A percentile compares a stretch with the other conserved stretches of the same genome.
These are phyloP conservation scores for Synanthedon formicaeformis DNA, from an alignment of 2,888 invertebrate genomes.

Conservation along the genomic window DNA sequence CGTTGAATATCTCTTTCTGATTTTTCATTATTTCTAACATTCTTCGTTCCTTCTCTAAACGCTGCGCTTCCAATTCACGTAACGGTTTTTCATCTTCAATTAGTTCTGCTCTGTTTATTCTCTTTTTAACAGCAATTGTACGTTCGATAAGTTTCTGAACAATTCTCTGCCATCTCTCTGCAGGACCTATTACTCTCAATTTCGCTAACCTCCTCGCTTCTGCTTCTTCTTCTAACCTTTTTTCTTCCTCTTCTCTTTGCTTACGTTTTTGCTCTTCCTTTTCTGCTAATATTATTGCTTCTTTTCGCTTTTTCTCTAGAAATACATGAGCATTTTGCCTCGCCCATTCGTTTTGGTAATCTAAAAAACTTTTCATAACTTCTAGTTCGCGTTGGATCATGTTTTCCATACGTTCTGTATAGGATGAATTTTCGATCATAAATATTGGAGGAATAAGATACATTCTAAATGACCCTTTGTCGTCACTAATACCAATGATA, in stretches of 20 bases:
- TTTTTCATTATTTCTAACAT: conserved; percentile 69
- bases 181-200: conserved; percentile 47
- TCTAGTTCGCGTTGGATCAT: conserved; percentile 67
- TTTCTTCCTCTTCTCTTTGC: conserved; percentile 49
- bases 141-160: conserved; percentile 75
- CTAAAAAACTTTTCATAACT: conserved; percentile 58
- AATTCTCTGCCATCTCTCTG: conserved; percentile 73
- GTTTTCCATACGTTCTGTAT: conserved; percentile 44
- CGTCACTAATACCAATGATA: conserved; percentile 76
- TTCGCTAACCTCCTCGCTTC: conserved; percentile 57
- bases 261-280: conserved; percentile 52
- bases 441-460: conserved; percentile 71
- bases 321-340: conserved; percentile 44
- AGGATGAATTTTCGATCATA: conserved; percentile 47
- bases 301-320: conserved; percentile 47
- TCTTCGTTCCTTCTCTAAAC: conserved; percentile 67
- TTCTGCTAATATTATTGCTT: conserved; percentile 48
- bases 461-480: conserved; percentile 76
- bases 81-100: conserved; percentile 73
- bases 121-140: conserved; percentile 74
- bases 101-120: conserved; percentile 71
- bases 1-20: conserved; percentile 74
- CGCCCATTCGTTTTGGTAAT: conserved; percentile 75
- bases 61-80: conserved; percentile 69
- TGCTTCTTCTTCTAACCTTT: conserved; percentile 57